Base-by-base conservation (phyloP, 2,113 vertebrate genomes). In the Solea senegalensis region DNA sequence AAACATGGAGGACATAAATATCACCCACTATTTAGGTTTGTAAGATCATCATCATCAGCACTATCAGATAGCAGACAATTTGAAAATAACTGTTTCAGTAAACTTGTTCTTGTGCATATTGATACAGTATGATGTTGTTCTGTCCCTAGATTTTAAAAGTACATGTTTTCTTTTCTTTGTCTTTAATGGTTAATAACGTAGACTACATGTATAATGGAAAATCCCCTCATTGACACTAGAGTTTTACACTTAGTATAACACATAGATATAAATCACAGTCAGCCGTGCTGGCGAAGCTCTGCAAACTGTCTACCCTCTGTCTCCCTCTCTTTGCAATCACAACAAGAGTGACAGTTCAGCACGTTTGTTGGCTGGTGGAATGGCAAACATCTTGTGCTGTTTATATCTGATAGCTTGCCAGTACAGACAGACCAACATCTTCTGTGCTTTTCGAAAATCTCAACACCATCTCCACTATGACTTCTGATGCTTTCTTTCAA, bases 401-500 rank as follows among this genome's bases (percentile, higher is more conserved):
- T 58, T 16, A 61, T 60, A 63, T 69, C 40, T 66, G 45, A 44
- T 21, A 66, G 45, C 16, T 39, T 57, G 27, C 46, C 10, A 9
- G n/a, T 69, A 58, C 46, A 3, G 39, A 15, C 34, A 65, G 64
- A 84, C 27, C 21, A 57, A 44, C 44, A 68, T 59, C 46, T 10
- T 40, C 8, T 53, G 11, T 34, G 9, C 50, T 59, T 73, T 73
- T 76, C 58, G 4, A n/a, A 75, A 82, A 58, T 51, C 45, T 15
- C 15, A 6, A 41, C 68, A 80, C 3, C 4, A 74, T 76, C 45
- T 64, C 65, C 26, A 9, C 16, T 27, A 14, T 2, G 2, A 13
- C 52, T 60, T 54, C 48, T 65, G 71, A 60, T 60, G 54, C 27
- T 45, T 48, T 72, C 27, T 74, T 76, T 73, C 60, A 76, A 72